Conservation (phyloP, 2,113 vertebrate species). For the Rousettus leschenaultii region DNA sequence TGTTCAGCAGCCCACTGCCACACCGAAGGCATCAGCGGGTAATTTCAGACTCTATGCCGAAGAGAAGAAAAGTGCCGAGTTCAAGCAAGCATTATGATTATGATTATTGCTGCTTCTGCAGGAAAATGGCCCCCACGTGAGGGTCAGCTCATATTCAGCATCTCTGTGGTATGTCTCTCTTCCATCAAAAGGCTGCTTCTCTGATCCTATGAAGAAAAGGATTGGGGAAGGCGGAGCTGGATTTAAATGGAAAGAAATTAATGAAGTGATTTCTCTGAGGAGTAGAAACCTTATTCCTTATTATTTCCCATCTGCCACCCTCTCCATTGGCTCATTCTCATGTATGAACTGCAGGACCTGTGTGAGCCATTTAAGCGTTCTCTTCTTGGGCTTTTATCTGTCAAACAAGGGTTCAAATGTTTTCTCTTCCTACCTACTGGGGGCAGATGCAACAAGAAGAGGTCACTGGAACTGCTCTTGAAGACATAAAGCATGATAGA, state of each 20-base stretch:
- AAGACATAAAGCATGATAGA: neutral
- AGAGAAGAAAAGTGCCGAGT: constrained; percentile 62
- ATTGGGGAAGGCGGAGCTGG: constrained; percentile 2
- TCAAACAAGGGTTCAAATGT: neutral
- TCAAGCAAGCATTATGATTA: constrained; percentile 54
- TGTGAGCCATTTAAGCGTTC: neutral
- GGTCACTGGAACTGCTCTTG: neutral
- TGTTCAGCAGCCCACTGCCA: constrained; percentile 29
- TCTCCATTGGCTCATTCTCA: neutral
- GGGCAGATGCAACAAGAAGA: neutral
- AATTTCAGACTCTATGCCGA: constrained; percentile 2
- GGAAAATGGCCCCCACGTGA: constrained; percentile 50
- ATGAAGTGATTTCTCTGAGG: constrained; percentile 40
- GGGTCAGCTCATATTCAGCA: constrained; percentile 52
- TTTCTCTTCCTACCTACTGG: neutral
- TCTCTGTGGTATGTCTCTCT: constrained; percentile 43
- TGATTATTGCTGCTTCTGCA: constrained; percentile 50
- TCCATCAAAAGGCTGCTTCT: constrained; percentile 42
- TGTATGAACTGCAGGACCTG: neutral
- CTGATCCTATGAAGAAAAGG: constrained; percentile 45
- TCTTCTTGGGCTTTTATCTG: neutral
- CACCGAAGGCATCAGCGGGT: neutral
- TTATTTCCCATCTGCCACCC: neutral
- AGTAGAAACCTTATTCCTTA: neutral
- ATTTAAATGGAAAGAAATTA: constrained; percentile 57